Percentiles rank a stretch among this genome's conserved stretches.
Conservation (phyloP, 2,113 vertebrate species). For the Oxygymnocypris stewartii region DNA sequence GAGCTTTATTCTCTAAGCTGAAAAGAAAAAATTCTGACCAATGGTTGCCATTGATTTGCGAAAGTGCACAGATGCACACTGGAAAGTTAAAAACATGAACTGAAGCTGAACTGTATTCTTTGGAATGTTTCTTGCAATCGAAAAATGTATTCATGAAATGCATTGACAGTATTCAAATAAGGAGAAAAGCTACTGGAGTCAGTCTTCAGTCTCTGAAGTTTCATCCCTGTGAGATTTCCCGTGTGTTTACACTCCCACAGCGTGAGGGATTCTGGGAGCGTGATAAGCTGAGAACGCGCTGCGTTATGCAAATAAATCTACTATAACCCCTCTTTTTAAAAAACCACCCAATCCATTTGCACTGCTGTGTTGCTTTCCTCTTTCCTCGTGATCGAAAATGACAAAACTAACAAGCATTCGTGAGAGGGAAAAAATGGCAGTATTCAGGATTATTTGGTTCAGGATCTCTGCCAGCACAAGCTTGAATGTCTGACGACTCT, state of each 20-base stretch:
- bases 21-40: neutral
- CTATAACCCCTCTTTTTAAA: neutral
- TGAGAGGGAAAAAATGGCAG: neutral
- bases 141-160: neutral
- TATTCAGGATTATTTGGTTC: neutral
- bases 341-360: slow-evolving; percentile 1
- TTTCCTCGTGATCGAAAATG: neutral
- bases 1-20: neutral
- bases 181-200: neutral
- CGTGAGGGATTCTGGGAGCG: slow-evolving; percentile 8
- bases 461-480: slow-evolving; percentile 3
- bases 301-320: slow-evolving; percentile 36
- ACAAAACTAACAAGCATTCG: slow-evolving; percentile 20
- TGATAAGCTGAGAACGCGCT: slow-evolving; percentile 20
- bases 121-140: neutral
- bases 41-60: neutral
- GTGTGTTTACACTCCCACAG: slow-evolving; percentile 27
- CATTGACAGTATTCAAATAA: neutral
- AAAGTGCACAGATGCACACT: neutral
- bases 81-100: neutral
- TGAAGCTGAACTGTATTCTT: neutral
- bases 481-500: neutral
- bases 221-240: slow-evolving; percentile 17
- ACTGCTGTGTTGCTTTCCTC: neutral
- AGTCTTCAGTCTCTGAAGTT: slow-evolving; percentile 12